Evolutionary conservation across 1,140 invertebrate species (phyloP).

Genomic region (Acarapis woodi): DNA sequence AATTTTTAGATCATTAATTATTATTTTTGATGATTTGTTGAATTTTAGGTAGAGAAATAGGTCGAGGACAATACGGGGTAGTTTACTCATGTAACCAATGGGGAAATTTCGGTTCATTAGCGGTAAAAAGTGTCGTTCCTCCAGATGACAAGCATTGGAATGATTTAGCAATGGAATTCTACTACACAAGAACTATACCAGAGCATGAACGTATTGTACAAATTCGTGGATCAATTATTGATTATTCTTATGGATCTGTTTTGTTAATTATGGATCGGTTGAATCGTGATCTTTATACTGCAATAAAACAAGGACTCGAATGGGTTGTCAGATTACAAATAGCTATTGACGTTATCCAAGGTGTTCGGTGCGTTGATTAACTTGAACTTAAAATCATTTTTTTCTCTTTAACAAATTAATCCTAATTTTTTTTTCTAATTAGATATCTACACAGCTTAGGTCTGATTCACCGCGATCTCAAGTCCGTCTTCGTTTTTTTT

Average conservation of each 20-base stretch:
- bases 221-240: slow-evolving; percentile 49
- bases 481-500: no score
- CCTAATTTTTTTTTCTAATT: no score
- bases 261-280: slow-evolving; percentile 39
- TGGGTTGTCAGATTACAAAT: slow-evolving; percentile 35
- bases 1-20: no score
- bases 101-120: slow-evolving; percentile 35
- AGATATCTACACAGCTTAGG: slow-evolving; percentile 56
- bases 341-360: slow-evolving; percentile 49
- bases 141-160: slow-evolving; percentile 71
- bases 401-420: no score
- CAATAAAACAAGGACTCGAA: slow-evolving; percentile 35
- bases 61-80: slow-evolving; percentile 69
- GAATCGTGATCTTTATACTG: slow-evolving; percentile 45
- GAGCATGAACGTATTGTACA: slow-evolving; percentile 50
- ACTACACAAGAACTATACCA: slow-evolving; percentile 50
- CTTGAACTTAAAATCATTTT: no score
- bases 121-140: slow-evolving; percentile 67
- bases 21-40: no score
- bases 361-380: no score
- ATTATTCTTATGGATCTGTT: slow-evolving; percentile 43
- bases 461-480: slow-evolving; percentile 60
- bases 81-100: slow-evolving; percentile 54
- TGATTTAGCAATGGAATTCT: slow-evolving; percentile 70
- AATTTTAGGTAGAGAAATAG: slow-evolving; percentile 54